Base-by-base conservation (phyloP, 1,140 invertebrate genomes). In the Caenorhabditis tropicalis region DNA sequence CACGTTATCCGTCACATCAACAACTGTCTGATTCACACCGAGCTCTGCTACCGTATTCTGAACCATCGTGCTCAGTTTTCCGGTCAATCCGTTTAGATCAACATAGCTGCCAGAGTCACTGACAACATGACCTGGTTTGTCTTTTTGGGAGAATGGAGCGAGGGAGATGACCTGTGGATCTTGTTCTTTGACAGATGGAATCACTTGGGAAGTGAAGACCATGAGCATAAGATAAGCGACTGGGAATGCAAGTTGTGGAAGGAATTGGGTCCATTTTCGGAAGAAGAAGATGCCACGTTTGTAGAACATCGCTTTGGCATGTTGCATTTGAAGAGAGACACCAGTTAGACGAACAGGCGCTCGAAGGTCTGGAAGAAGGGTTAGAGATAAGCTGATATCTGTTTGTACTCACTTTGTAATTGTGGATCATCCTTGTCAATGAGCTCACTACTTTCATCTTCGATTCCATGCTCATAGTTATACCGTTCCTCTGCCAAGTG, bases 221-320 rank as follows among this genome's bases (percentile, higher is more conserved):
- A 84, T 84, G 27, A 84, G 21, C 21, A 49, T 58, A 2, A 84
- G 39, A 29, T 74, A 84, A 21, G 70, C 83, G 16, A 87, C 86
- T 2, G 86, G 86, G 58, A 87, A 79, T 2, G 85, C 21, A 1
- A 87, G 29, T 24, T 87, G 86, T 10, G 86, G 85, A 19, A 87
- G 56, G 53, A 87, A 86, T 74, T 87, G 85, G 49, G 86, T 87
- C 86, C 86, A 87, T 81, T 80, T 81, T 19, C 86, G 79, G 74
- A 65, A 84, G 70, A 87, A 87, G 51, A 70, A 87, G 48, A 87
- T 87, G 9, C 29, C 80, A 36, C 86, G 56, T 33, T 87, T 87
- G 15, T n/a, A 43, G 82, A 87, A 87, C 86, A 87, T 87, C 7
- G 86, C 86, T 2, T 82, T 60, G 12, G 79, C 74, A 36, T 87